Base-by-base conservation (phyloP, 2,888 invertebrate genomes). In the Mechanitis messenoides region DNA sequence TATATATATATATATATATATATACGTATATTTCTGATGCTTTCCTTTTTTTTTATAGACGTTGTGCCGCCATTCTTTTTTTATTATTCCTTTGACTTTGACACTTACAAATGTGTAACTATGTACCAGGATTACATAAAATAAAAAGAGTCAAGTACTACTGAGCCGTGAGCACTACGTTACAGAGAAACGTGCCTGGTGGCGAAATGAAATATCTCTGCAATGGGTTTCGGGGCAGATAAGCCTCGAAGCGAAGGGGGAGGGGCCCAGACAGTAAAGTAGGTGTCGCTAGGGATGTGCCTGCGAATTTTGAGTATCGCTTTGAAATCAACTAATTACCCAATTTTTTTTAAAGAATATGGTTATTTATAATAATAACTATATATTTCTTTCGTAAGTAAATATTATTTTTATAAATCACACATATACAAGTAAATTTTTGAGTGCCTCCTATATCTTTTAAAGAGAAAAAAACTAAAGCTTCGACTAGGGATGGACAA, bases 131-230 rank as follows among this genome's bases (percentile, higher is more conserved):
- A 58, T 55, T 61, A 61, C 70, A 73, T 60, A 66, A 62, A 62
- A 64, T 64, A 63, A 55, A 68, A 67, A 65, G 65, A 68, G 68
- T 50, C 58, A 47, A 50, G 50, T 50, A 50, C 59, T 57, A 67
- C 60, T 60, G 64, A 62, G 59, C 61, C 56, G 60, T 59, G 62
- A 66, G 68, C 63, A 66, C 66, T 64, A 68, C 64, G 63, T 66
- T 67, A 65, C 68, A 71, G 68, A 73, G 71, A 73, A 71, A 73
- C 72, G 69, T 71, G 72, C 72, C 70, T 70, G 69, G 71, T 71
- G 69, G 69, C 68, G 77, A 79, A 79, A 83, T 83, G 82, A 83
- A 81, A 84, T 83, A 83, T 81, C 79, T 80, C 81, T 80, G 68
- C 72, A 72, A 70, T 73, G 79, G 76, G 80, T 80, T 70, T 67